Percentiles rank a stretch among this genome's conserved stretches.
phyloP scores from a whole-genome alignment of 1,140 invertebrate genomes.

The Phymastichus coffea region DNA sequence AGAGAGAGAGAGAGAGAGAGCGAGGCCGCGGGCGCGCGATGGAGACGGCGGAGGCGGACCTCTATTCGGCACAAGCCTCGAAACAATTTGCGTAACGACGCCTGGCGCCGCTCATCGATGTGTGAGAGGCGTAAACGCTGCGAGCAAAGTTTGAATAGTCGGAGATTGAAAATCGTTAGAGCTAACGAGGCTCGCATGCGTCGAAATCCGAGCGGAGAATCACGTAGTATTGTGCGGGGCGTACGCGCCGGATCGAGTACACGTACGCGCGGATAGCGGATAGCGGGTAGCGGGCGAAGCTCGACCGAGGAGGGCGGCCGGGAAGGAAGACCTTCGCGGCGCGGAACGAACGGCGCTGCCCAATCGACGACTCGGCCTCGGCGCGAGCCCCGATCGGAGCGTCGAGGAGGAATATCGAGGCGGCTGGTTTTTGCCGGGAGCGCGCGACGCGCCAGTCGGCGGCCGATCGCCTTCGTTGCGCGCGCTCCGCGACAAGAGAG shows the following conservation, averaged over 20 bases:
- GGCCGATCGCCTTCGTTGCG: constrained; percentile 19
- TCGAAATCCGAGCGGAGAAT: constrained; percentile 6
- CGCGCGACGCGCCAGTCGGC: neutral
- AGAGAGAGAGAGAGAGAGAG: too few species aligned
- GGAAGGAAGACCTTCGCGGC: constrained; percentile 16
- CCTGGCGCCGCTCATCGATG: constrained; percentile 12
- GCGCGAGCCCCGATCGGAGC: too few species aligned
- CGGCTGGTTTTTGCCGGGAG: neutral
- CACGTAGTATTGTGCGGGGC: neutral
- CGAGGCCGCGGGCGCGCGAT: too few species aligned
- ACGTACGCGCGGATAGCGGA: neutral
- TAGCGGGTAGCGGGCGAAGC: constrained; percentile 19
- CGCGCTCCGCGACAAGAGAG: constrained; percentile 8
- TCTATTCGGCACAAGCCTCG: too few species aligned
- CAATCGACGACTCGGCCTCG: too few species aligned
- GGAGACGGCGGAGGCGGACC: too few species aligned
- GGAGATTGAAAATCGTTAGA: constrained; percentile 16
- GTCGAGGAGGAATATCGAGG: neutral
- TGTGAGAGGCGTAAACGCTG: neutral
- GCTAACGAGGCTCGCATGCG: constrained; percentile 15
- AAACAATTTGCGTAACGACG: too few species aligned
- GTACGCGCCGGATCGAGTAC: too few species aligned
- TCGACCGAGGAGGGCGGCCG: constrained; percentile 18
- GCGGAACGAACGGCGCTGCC: too few species aligned
- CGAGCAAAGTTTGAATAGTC: constrained; percentile 5